A percentile compares a stretch with the other conserved stretches of the same genome.
phyloP scores from a whole-genome alignment of 2,888 invertebrate genomes.

The Noctuana brunneofusca region DNA sequence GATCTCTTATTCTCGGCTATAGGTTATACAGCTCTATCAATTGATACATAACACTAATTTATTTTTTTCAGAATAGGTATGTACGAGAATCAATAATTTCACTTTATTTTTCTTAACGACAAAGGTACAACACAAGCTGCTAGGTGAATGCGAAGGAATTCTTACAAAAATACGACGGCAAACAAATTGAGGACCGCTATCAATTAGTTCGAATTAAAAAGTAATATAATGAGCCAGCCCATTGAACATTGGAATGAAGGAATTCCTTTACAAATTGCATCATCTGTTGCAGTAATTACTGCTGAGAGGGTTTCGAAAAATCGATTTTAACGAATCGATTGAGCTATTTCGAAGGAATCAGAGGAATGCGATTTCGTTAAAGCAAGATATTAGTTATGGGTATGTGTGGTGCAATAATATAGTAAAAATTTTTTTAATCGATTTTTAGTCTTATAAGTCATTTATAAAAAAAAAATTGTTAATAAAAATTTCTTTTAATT shows the following conservation, averaged over 20 bases:
- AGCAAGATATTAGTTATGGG: neutral
- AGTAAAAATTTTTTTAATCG: too few relatives aligned
- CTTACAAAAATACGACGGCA: constrained; percentile 41
- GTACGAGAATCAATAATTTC: too few relatives aligned
- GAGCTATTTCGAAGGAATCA: neutral
- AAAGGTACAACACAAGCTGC: neutral
- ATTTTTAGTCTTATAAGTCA: too few relatives aligned
- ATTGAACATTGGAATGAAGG: constrained; percentile 11
- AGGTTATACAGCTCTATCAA: too few relatives aligned
- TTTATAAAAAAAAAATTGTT: too few relatives aligned
- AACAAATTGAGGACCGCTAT: constrained; percentile 54
- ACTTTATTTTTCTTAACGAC: too few relatives aligned
- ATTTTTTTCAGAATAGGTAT: too few relatives aligned
- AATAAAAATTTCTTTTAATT: too few relatives aligned
- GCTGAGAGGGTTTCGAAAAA: neutral
- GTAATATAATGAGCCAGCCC: constrained; percentile 54
- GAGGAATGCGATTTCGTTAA: neutral
- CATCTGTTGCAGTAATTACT: neutral
- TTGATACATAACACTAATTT: too few relatives aligned
- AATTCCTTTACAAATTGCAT: constrained; percentile 21
- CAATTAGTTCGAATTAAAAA: constrained; percentile 62
- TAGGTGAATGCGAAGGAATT: neutral
- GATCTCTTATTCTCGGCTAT: too few relatives aligned
- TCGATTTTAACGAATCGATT: constrained; percentile 4
- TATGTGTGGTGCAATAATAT: too few relatives aligned